Evolutionary conservation across 2,113 vertebrate species (phyloP), one percentile per base, ranked within the genome.

Genomic region (Anarhynchus alexandrinus): DNA sequence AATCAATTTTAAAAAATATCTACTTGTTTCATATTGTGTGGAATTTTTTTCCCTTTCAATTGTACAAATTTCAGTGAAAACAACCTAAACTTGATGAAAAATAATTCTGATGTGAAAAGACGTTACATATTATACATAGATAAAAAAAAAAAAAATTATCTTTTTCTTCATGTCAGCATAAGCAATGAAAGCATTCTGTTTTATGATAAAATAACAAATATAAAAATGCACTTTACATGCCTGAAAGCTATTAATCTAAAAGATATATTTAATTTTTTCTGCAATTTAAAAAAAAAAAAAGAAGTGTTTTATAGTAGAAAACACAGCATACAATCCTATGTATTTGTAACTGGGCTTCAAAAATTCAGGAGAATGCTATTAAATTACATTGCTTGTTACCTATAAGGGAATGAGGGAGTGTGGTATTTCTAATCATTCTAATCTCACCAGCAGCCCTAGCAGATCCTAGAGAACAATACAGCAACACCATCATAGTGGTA

Each of bases 361-460:
- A 78, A 85, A 93, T 54, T 78, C 40, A 81, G 34, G 29, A 66
- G 51, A 88, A 91, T 2, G 0, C 5, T 82, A 70, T 18, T 74
- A 62, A 88, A 67, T n/a, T 61, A 45, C 12, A 23, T 5, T 47
- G 34, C 29, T 71, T 69, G n/a, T 76, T 83, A 78, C 7, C 12
- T 66, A 3, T n/a, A 88, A 89, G 23, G 43, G 29, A 94, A 67
- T 30, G 11, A 87, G 20, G 38, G 58, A 94, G 95, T 81, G n/a
- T 79, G 74, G 11, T 49, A 92, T 93, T 96, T 93, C 92, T 94
- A 94, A 80, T 80, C 3, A 92, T 57, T 95, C 45, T 74, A 96
- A 96, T 95, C 95, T 54, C 91, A 78, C 85, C 92, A 97, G 80
- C 27, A 92, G 43, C 69, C 61, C 36, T 69, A 77, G 84, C 26